Conservation (phyloP, 2,797 vertebrate genomes). For the Ciconia nigra region DNA sequence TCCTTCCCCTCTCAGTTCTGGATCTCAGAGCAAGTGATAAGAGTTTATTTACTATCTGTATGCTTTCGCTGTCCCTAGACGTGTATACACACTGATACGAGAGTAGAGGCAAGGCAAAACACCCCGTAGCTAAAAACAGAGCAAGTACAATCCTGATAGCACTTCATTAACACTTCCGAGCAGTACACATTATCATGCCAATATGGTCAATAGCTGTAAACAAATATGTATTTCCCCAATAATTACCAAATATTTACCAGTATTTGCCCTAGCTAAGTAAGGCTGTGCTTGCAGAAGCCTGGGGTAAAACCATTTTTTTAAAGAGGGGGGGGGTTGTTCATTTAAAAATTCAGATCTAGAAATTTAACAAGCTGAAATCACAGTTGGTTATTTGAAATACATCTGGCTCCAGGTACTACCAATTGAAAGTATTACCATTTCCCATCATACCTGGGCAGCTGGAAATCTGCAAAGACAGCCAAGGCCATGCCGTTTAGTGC, state of each 20-base stretch:
- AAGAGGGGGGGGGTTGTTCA: fast-evolving
- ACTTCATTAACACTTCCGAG: not conserved
- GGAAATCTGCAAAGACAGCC: not conserved
- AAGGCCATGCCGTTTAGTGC: not conserved
- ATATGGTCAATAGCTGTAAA: not conserved
- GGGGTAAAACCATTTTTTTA: not conserved
- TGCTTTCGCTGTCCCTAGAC: not conserved
- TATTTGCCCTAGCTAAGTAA: not conserved
- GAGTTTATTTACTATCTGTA: not conserved
- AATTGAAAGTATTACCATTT: not conserved
- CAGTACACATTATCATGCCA: not conserved
- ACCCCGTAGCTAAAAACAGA: not conserved
- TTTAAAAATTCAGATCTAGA: not conserved
- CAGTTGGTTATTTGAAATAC: not conserved
- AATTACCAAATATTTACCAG: not conserved
- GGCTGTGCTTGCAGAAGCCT: not conserved
- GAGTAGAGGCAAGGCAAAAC: not conserved
- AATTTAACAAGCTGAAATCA: not conserved
- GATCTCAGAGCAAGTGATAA: not conserved
- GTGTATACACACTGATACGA: not conserved
- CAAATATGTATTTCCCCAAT: not conserved
- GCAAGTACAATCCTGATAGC: not conserved
- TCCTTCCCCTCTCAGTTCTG: not conserved
- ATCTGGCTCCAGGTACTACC: not conserved
- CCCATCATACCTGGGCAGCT: not conserved